phyloP scores from a whole-genome alignment of 2,888 invertebrate genomes.

The Drymonia ruficornis region DNA sequence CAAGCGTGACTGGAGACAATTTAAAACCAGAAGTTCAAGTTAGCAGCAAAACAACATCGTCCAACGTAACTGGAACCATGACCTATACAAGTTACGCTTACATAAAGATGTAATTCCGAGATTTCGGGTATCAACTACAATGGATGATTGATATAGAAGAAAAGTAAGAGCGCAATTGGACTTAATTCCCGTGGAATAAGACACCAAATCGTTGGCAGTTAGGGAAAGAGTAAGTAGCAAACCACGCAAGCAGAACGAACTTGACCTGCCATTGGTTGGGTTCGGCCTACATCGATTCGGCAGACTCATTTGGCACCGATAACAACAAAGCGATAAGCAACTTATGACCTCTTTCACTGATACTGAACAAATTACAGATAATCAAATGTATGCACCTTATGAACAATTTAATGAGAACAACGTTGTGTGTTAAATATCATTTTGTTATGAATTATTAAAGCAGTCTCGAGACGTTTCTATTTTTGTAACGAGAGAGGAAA shows the following conservation, averaged over 20 bases:
- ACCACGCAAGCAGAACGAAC: constrained; percentile 41
- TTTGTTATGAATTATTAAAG: background rate
- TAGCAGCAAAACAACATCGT: background rate
- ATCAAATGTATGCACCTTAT: background rate
- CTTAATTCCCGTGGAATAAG: constrained; percentile 4
- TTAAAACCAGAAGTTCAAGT: constrained; percentile 6
- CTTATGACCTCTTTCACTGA: constrained; percentile 35
- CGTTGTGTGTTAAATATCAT: background rate
- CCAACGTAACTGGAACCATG: constrained; percentile 10
- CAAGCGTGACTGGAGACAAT: constrained; percentile 9
- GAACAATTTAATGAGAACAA: background rate
- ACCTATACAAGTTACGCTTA: constrained; percentile 8
- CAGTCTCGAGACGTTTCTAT: background rate
- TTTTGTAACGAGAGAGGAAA: background rate
- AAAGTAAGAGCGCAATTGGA: background rate
- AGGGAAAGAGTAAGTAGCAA: background rate
- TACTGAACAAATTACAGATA: background rate
- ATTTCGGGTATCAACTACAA: constrained; percentile 10
- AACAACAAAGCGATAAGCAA: constrained; percentile 38
- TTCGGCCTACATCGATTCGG: constrained; percentile 39
- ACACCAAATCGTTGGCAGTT: constrained; percentile 6
- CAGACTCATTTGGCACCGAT: constrained; percentile 47
- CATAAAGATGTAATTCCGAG: constrained; percentile 9
- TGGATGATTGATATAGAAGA: background rate
- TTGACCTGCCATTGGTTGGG: constrained; percentile 57